Conservation (phyloP, 2,113 vertebrate genomes). For the Arothron firmamentum region DNA sequence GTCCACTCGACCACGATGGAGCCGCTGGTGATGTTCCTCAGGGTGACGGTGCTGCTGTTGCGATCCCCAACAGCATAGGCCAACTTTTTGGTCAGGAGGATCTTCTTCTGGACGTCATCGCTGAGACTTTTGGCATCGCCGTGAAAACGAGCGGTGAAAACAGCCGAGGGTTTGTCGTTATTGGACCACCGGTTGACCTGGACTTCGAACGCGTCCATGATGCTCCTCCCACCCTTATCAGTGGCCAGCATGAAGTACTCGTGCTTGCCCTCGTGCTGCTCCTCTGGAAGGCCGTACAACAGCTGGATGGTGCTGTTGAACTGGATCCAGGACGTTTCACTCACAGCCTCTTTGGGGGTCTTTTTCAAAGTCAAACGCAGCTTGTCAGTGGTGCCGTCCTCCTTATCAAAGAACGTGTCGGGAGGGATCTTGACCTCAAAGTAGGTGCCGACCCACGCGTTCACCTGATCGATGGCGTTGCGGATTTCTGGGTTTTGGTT, state of each 20-base stretch:
- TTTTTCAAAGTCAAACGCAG: constrained; percentile 86
- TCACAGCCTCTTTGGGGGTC: constrained; percentile 82
- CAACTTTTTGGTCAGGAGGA: constrained; percentile 88
- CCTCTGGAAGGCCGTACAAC: constrained; percentile 89
- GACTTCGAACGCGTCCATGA: constrained; percentile 90
- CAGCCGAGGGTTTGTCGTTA: constrained; percentile 81
- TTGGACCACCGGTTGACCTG: constrained; percentile 82
- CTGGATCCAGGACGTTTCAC: constrained; percentile 89
- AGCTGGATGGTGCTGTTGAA: constrained; percentile 95
- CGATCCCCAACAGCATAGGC: constrained; percentile 87
- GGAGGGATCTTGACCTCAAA: constrained; percentile 94
- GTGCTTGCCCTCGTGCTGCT: constrained; percentile 82
- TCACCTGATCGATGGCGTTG: constrained; percentile 89
- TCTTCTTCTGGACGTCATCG: constrained; percentile 87
- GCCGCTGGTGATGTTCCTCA: constrained; percentile 84
- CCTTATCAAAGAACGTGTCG: constrained; percentile 88
- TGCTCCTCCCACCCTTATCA: constrained; percentile 87
- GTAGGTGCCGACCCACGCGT: constrained; percentile 92
- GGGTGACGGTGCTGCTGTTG: constrained; percentile 88
- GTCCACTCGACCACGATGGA: constrained; percentile 94
- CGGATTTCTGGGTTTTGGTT: constrained; percentile 84
- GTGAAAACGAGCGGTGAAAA: constrained; percentile 84
- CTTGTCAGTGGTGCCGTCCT: constrained; percentile 93
- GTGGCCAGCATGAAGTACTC: constrained; percentile 93
- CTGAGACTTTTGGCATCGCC: constrained; percentile 80